Evolutionary conservation across 2,888 invertebrate genomes (phyloP).

Genomic region (Pollenia labialis): DNA sequence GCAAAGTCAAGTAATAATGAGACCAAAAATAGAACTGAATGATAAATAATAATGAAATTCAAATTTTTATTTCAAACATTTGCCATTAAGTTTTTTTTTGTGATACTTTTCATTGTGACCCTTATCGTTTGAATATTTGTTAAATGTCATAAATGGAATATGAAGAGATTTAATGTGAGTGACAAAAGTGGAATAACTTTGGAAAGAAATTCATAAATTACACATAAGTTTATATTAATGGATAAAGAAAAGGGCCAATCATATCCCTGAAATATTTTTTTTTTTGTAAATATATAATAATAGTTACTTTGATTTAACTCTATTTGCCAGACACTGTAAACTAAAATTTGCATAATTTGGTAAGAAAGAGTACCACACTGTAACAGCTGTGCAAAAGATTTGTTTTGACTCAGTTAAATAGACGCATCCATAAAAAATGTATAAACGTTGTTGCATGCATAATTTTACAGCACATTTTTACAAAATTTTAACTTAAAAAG

Average conservation of each 20-base stretch:
- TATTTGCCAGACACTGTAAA: background rate
- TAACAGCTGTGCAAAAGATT: constrained; percentile 44
- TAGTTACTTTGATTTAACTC: too few relatives aligned
- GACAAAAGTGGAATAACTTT: background rate
- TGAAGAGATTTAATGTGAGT: background rate
- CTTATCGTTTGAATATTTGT: constrained; percentile 27
- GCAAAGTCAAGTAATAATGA: constrained; percentile 24
- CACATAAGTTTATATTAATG: too few relatives aligned
- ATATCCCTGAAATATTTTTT: too few relatives aligned
- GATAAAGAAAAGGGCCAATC: too few relatives aligned
- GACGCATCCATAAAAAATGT: background rate
- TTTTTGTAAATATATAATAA: too few relatives aligned
- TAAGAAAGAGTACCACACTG: background rate
- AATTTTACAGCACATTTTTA: constrained; percentile 9
- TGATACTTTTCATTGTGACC: background rate
- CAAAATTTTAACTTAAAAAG: constrained; percentile 1
- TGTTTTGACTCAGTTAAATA: background rate
- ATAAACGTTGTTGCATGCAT: background rate
- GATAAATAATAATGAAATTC: constrained; percentile 30
- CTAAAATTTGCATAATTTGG: constrained; percentile 2
- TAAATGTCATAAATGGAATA: constrained; percentile 19
- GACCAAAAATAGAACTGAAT: background rate
- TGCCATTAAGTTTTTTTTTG: background rate
- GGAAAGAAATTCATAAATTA: too few relatives aligned
- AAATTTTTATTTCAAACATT: background rate